These are phyloP conservation scores for Plagodis dolabraria DNA, from an alignment of 2,888 invertebrate species.

Conservation along the genomic window DNA sequence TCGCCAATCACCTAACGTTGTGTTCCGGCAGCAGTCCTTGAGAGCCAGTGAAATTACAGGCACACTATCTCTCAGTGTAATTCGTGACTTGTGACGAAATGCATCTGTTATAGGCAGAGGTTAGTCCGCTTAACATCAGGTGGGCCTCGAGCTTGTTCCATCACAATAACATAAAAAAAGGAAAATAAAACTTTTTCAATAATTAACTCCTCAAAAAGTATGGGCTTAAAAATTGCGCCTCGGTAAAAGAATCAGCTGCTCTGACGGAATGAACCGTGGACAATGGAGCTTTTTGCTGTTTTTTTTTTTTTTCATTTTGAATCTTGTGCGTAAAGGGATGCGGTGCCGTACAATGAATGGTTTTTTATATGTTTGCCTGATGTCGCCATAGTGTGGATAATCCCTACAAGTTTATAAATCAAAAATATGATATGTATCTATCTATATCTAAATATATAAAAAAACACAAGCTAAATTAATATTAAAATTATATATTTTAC, in stretches of 20 bases:
- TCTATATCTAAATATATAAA: background rate
- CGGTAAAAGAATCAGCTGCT: slow-evolving; percentile 27
- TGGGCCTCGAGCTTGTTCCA: no score
- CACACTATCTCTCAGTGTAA: no score
- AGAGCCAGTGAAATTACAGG: no score
- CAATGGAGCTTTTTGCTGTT: slow-evolving; percentile 24
- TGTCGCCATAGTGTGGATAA: slow-evolving; percentile 9
- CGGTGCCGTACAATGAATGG: slow-evolving; percentile 24
- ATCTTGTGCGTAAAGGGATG: slow-evolving; percentile 24
- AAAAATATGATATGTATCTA: background rate
- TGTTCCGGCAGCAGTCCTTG: no score
- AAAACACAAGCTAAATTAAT: no score
- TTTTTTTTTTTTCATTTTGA: slow-evolving; percentile 21
- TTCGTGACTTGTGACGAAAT: no score
- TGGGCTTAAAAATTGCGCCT: background rate
- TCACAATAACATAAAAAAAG: no score
- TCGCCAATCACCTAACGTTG: no score
- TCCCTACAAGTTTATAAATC: no score
- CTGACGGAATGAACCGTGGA: slow-evolving; percentile 12
- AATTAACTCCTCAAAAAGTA: slow-evolving; percentile 8
- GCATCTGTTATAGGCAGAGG: no score
- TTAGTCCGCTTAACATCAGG: no score
- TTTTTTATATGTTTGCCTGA: slow-evolving; percentile 9
- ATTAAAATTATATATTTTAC: no score
- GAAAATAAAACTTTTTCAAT: slow-evolving; percentile 1